Percentiles rank a stretch among this genome's conserved stretches.
phyloP scores from a whole-genome alignment of 64 coral and sea anemone species.

The Exaiptasia diaphana region DNA sequence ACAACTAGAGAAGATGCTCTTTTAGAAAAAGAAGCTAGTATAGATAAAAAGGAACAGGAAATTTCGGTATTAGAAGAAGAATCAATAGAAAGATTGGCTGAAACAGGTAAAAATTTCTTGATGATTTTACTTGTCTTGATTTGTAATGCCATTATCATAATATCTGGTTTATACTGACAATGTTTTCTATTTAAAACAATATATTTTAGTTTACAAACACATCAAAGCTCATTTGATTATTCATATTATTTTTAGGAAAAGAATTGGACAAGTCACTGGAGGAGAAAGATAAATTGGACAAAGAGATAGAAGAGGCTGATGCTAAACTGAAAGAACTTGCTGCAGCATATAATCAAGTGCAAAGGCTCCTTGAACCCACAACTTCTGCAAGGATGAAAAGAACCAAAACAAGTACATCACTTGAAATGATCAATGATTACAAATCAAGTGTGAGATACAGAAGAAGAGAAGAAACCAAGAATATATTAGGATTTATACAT shows the following conservation, averaged over 20 bases:
- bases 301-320: not conserved
- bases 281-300: not conserved
- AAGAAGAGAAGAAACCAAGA: constrained; percentile 15
- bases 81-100: not conserved
- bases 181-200: not conserved
- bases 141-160: not conserved
- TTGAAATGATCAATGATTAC: constrained; percentile 29
- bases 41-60: not conserved
- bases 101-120: not conserved
- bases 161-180: not conserved
- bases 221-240: not conserved
- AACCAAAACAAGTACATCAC: not conserved
- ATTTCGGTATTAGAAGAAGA: constrained; percentile 2
- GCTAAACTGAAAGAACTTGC: not conserved
- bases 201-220: not conserved
- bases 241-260: not conserved
- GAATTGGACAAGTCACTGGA: not conserved
- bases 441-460: constrained; percentile 5
- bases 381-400: not conserved
- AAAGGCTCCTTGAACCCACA: not conserved
- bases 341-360: not conserved
- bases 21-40: constrained; percentile 3
- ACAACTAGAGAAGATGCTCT: not conserved
- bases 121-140: not conserved
- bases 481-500: constrained; percentile 26